phyloP scores from a whole-genome alignment of 2,113 vertebrate species.

The Orcinus orca region DNA sequence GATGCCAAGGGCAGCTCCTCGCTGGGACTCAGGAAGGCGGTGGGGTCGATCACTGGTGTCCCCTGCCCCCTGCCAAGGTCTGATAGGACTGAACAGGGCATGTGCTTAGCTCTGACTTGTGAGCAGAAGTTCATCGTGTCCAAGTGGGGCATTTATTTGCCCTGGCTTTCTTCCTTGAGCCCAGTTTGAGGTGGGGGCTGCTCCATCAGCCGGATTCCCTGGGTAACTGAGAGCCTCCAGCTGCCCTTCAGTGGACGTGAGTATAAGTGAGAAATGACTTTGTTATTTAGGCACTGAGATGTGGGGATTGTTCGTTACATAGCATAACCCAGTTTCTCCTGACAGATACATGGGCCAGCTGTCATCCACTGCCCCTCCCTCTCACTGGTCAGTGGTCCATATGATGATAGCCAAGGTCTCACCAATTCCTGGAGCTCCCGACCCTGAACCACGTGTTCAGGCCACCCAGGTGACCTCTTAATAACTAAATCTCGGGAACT shows the following conservation, averaged over 20 bases:
- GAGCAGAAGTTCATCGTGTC: fast-evolving
- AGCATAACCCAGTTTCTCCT: not conserved
- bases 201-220: not conserved
- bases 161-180: not conserved
- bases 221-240: not conserved
- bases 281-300: not conserved
- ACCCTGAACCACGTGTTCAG: not conserved
- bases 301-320: fast-evolving
- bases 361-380: not conserved
- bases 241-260: not conserved
- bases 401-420: not conserved
- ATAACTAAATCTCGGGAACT: not conserved
- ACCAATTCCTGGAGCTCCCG: not conserved
- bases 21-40: too few species aligned
- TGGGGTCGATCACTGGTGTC: fast-evolving
- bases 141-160: not conserved
- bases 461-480: too few species aligned
- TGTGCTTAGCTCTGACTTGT: not conserved
- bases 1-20: not conserved
- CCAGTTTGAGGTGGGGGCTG: not conserved
- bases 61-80: too few species aligned
- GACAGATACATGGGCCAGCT: not conserved
- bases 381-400: not conserved
- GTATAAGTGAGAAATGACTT: not conserved
- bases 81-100: not conserved